phyloP scores from a whole-genome alignment of 2,113 vertebrate species.

The Rhinoderma darwinii region DNA sequence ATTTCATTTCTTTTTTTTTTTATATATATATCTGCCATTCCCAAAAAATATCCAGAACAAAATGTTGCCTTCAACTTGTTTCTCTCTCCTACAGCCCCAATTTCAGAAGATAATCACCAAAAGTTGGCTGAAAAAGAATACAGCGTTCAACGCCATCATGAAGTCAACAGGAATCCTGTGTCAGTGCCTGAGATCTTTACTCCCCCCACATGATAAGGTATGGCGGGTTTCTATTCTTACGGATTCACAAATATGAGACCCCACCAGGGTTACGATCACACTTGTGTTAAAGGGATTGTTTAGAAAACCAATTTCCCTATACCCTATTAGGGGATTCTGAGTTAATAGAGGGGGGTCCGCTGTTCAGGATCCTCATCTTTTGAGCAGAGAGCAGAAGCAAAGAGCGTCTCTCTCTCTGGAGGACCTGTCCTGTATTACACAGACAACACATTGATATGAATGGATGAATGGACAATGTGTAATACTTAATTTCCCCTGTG shows the following conservation, averaged over 20 bases:
- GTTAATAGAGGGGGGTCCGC: too few relatives aligned
- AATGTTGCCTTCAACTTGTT: neutral
- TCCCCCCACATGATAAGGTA: slow-evolving; percentile 19
- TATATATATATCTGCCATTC: neutral
- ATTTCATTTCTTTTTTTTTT: neutral
- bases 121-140: slow-evolving; percentile 65
- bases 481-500: too few relatives aligned
- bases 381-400: too few relatives aligned
- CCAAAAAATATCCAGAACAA: neutral
- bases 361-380: too few relatives aligned
- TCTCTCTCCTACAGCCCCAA: slow-evolving; percentile 65
- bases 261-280: too few relatives aligned
- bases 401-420: too few relatives aligned
- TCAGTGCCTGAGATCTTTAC: slow-evolving; percentile 5
- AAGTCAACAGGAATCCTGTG: slow-evolving; percentile 17
- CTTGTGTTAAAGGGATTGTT: too few relatives aligned
- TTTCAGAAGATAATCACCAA: slow-evolving; percentile 70
- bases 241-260: neutral
- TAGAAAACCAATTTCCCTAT: too few relatives aligned
- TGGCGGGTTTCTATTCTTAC: neutral
- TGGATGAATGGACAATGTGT: too few relatives aligned
- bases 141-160: slow-evolving; percentile 54
- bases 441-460: too few relatives aligned
- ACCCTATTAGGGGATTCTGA: too few relatives aligned
- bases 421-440: too few relatives aligned